Evolutionary conservation across 2,113 vertebrate genomes (phyloP).

Genomic region (Cygnus atratus): DNA sequence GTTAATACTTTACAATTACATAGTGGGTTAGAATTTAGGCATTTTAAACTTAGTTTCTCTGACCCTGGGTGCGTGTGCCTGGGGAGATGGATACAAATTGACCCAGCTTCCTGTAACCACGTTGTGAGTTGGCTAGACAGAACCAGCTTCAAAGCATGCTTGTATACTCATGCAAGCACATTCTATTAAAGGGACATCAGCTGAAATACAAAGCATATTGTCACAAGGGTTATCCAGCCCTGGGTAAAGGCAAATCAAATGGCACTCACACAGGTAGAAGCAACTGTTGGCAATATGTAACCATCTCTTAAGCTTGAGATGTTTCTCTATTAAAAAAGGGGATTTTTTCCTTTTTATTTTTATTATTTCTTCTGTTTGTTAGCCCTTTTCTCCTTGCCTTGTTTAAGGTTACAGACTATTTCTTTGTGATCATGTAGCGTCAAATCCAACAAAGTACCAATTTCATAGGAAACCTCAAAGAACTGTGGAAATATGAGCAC

Average conservation of each 20-base stretch:
- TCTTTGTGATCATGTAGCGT: neutral
- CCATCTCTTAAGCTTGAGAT: neutral
- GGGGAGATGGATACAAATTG: neutral
- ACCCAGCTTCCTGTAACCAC: neutral
- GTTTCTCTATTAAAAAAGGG: neutral
- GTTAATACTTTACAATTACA: neutral
- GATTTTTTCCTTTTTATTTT: no score
- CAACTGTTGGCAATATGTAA: neutral
- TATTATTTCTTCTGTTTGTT: neutral
- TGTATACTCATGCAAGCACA: neutral
- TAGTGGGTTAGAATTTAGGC: neutral
- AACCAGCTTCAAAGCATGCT: neutral
- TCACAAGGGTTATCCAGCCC: neutral
- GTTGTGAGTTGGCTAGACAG: neutral
- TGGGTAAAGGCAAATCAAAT: neutral
- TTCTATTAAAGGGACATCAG: neutral
- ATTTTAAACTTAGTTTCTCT: neutral
- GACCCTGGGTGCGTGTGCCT: neutral
- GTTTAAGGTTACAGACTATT: neutral
- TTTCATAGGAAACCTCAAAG: neutral
- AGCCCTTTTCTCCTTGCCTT: neutral
- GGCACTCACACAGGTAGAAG: rapidly evolving
- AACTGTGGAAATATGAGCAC: neutral
- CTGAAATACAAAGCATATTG: neutral
- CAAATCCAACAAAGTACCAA: neutral